Evolutionary conservation across 2,888 invertebrate species (phyloP).

Genomic region (Mantis religiosa): DNA sequence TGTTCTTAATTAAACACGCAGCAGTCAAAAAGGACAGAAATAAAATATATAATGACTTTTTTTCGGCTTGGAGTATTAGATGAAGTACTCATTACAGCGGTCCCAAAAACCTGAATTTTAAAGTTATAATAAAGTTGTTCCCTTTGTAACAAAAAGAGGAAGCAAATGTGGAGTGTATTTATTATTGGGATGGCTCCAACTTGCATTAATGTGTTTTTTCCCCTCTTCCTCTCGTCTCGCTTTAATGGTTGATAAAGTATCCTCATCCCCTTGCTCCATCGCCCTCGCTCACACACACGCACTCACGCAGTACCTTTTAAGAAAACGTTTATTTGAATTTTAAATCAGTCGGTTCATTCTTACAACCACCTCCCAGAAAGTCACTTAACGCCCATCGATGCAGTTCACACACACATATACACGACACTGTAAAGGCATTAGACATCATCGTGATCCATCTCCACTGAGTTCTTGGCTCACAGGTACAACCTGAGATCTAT

Average conservation of each 20-base stretch:
- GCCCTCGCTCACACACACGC: background rate
- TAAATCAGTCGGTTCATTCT: conserved; percentile 11
- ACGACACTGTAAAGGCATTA: background rate
- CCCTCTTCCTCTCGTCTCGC: conserved; percentile 6
- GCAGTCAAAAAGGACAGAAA: background rate
- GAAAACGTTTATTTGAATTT: conserved; percentile 17
- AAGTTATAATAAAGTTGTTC: conserved; percentile 1
- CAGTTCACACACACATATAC: background rate
- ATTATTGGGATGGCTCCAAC: background rate
- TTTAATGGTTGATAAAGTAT: background rate
- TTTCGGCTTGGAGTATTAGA: background rate
- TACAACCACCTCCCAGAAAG: conserved; percentile 3
- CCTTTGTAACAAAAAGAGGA: background rate
- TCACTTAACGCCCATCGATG: conserved; percentile 17
- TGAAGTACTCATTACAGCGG: background rate
- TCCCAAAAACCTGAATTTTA: background rate
- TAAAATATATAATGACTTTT: background rate
- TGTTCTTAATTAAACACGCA: background rate
- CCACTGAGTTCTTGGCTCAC: background rate
- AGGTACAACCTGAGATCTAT: background rate
- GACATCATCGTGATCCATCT: background rate
- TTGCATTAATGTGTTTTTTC: background rate
- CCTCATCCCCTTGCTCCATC: background rate
- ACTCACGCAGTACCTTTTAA: conserved; percentile 1
- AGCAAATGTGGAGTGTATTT: background rate